Evolutionary conservation across 2,888 invertebrate species (phyloP), one percentile per base, ranked within the genome.

Genomic region (Eilema caniola): DNA sequence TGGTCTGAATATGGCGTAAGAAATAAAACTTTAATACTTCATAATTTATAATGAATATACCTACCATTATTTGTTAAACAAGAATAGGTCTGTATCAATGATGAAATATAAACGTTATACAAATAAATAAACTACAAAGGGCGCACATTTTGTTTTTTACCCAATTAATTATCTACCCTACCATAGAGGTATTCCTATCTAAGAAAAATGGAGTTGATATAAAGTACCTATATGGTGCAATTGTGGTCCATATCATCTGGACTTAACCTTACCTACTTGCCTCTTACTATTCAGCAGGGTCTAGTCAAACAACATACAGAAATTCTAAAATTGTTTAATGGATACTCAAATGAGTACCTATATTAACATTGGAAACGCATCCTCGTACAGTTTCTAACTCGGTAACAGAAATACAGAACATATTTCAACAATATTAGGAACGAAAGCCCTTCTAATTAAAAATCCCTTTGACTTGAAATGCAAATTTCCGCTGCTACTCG

Each of bases 361-460:
- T 53, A n/a, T 20, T n/a, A 53, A 10, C n/a, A 10, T 53, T n/a
- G n/a, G n/a, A n/a, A 53, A 53, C 20, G 25, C 14, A 25, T 59
- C 7, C 28, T 25, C 8, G 16, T 59, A 25, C 59, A 59, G 7
- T 59, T 59, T 25, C 25, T 23, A 59, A 59, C 7, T 28, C 16
- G 2, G 1, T 25, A 59, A 25, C 16, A 59, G 14, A 59, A 59
- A 11, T 59, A 10, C 33, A 33, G 23, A 33, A 66, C 47, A 24
- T 61, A 61, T 69, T 69, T 69, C 69, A 65, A 59, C 60, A 65
- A 53, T 69, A 56, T 56, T 56, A 10, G 2, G 3, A 16, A 11
- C 5, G 14, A 23, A 23, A 24, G n/a, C n/a, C 53, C n/a, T n/a
- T n/a, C n/a, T n/a, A n/a, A n/a, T n/a, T n/a, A n/a, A n/a, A n/a